Base-by-base conservation (phyloP, 92 coral and sea anemone species). In the Zoanthus solanderi region DNA sequence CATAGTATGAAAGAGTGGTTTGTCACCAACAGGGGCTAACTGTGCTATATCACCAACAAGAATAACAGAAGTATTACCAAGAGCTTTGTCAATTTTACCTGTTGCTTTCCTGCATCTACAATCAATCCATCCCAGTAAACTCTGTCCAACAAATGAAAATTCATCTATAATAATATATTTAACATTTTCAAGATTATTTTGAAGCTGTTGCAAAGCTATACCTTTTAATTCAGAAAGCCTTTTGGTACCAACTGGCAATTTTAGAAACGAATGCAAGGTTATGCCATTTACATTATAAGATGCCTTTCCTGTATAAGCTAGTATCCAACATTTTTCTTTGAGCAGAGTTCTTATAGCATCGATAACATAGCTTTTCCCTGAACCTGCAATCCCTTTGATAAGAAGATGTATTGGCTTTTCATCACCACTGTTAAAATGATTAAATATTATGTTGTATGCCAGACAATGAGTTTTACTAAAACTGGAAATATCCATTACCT, bases 11-110 rank as follows among this genome's bases (percentile, higher is more conserved):
- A 16, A 88, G 30, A 88, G 91, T 88, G 91, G 91, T 58, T 88
- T 88, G 61, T 88, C 90, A 88, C 87, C 90, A 71, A 88, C 90
- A 46, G 80, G 80, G 58, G 82, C 34, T 34, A 72, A 66, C 69
- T 85, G 89, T 75, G 89, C 89, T 85, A 54, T 85, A 79, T 85
- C 83, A 71, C 83, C 83, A 85, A 75, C 75, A 32, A 88, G 76
- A 88, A 88, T 88, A 12, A 88, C 91, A 14, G 91, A 88, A 74
- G 78, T 72, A 72, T 87, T 91, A 66, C 93, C 93, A 88, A 37
- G 4, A 37, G 42, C 42, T 37, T 37, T 37, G 42, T 37, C 42
- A 37, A 37, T 37, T 37, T 37, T 37, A 37, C 42, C 42, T 37
- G 42, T 37, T 37, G 42, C 42, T 37, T 37, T 2, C 2, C 2